Evolutionary conservation across 2,113 vertebrate genomes (phyloP).

Genomic region (Daubentonia madagascariensis): DNA sequence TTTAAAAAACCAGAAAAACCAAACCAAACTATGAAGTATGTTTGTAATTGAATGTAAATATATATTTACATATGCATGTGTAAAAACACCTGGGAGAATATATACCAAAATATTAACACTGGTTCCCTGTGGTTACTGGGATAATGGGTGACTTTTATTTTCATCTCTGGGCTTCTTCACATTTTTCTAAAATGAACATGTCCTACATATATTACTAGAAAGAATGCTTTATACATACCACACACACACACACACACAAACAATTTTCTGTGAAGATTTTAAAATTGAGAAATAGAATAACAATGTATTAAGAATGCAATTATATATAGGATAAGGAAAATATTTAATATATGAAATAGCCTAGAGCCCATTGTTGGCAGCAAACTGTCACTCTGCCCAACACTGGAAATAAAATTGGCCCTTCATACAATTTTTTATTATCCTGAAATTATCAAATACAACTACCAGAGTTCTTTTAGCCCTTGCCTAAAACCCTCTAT

Average conservation of each 20-base stretch:
- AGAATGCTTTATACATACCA: not conserved
- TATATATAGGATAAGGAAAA: not conserved
- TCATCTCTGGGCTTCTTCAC: not conserved
- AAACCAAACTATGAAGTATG: not conserved
- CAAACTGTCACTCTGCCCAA: not conserved
- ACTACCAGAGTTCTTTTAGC: conserved; percentile 3
- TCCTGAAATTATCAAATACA: not conserved
- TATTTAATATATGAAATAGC: not conserved
- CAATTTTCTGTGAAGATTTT: conserved; percentile 29
- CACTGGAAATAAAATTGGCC: conserved; percentile 26
- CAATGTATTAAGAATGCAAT: not conserved
- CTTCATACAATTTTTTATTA: not conserved
- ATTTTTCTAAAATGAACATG: conserved; percentile 13
- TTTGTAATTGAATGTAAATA: conserved; percentile 25
- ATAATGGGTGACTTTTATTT: not conserved
- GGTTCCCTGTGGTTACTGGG: not conserved
- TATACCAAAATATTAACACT: conserved; percentile 2
- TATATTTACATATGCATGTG: not conserved
- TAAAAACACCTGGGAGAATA: conserved; percentile 10
- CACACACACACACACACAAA: not conserved
- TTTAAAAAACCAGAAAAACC: not conserved
- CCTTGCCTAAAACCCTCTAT: not conserved
- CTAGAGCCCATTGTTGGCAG: not conserved
- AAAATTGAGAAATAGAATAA: conserved; percentile 44
- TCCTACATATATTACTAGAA: not conserved